phyloP scores from a whole-genome alignment of 2,888 invertebrate species.

The Sphaerophoria rueppellii region DNA sequence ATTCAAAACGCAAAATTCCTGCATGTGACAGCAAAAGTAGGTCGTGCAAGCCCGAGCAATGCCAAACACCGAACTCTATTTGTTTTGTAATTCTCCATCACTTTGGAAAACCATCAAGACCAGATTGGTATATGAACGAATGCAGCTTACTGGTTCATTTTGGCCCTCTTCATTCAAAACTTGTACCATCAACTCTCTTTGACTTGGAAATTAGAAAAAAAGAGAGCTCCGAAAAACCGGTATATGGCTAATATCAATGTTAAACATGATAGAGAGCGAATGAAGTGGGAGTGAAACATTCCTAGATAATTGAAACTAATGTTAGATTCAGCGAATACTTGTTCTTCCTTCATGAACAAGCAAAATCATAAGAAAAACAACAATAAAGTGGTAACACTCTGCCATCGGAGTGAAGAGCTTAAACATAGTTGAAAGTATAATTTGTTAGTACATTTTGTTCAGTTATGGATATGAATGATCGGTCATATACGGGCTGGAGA shows the following conservation, averaged over 20 bases:
- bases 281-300: slow-evolving; percentile 46
- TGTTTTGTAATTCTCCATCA: slow-evolving; percentile 31
- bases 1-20: slow-evolving; percentile 39
- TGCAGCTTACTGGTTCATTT: slow-evolving; percentile 11
- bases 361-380: neutral
- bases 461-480: slow-evolving; percentile 58
- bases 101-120: neutral
- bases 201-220: slow-evolving; percentile 17
- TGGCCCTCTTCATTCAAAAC: neutral
- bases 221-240: slow-evolving; percentile 14
- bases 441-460: slow-evolving; percentile 44
- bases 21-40: slow-evolving; percentile 59
- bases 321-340: slow-evolving; percentile 13
- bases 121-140: neutral
- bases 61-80: slow-evolving; percentile 40
- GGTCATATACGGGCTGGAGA: slow-evolving; percentile 48
- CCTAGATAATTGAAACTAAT: slow-evolving; percentile 43
- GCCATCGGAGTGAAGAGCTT: neutral
- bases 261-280: slow-evolving; percentile 32
- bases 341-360: neutral
- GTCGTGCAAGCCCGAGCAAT: slow-evolving; percentile 39
- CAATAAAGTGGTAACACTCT: slow-evolving; percentile 29
- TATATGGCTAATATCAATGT: slow-evolving; percentile 13
- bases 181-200: slow-evolving; percentile 17
- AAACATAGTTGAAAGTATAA: slow-evolving; percentile 32